Conservation (phyloP, 2,113 vertebrate genomes). For the Gadus chalcogrammus region DNA sequence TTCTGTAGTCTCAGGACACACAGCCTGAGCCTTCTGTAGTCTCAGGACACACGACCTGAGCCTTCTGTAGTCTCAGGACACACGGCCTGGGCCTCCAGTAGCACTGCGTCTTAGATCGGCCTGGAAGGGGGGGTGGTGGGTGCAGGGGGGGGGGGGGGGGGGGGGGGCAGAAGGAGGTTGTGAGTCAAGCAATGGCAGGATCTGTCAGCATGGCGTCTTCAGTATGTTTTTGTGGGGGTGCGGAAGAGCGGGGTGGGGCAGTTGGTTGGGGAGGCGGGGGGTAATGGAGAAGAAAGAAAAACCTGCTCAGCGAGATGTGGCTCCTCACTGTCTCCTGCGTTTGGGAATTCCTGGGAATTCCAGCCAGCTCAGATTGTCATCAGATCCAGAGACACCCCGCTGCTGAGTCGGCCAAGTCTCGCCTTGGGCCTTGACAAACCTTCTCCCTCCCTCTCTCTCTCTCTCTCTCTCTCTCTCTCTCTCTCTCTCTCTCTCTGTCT, state of each 20-base stretch:
- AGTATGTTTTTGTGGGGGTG: neutral
- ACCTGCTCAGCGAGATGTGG: conserved; percentile 54
- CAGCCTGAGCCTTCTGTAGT: too few species aligned
- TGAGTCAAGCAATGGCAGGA: conserved; percentile 29
- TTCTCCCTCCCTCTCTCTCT: too few species aligned
- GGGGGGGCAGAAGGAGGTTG: conserved; percentile 21
- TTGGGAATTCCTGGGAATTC: conserved; percentile 59
- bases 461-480: conserved; percentile 7
- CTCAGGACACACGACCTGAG: too few species aligned
- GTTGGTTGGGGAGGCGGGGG: neutral
- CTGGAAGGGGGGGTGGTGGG: neutral
- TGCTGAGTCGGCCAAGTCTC: conserved; percentile 15
- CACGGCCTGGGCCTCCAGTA: too few species aligned
- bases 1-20: too few species aligned
- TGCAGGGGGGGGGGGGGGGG: conserved; percentile 27
- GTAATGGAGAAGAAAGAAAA: conserved; percentile 20
- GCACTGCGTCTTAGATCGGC: too few species aligned
- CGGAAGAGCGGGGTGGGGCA: neutral
- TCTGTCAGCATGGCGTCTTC: conserved; percentile 49
- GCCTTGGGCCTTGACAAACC: neutral
- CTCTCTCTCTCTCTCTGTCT: neutral
- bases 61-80: too few species aligned
- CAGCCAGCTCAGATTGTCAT: conserved; percentile 60
- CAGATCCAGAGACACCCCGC: conserved; percentile 43
- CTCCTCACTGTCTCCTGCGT: conserved; percentile 53